phyloP scores from a whole-genome alignment of 2,797 vertebrate genomes.

The Poeciliopsis turneri region DNA sequence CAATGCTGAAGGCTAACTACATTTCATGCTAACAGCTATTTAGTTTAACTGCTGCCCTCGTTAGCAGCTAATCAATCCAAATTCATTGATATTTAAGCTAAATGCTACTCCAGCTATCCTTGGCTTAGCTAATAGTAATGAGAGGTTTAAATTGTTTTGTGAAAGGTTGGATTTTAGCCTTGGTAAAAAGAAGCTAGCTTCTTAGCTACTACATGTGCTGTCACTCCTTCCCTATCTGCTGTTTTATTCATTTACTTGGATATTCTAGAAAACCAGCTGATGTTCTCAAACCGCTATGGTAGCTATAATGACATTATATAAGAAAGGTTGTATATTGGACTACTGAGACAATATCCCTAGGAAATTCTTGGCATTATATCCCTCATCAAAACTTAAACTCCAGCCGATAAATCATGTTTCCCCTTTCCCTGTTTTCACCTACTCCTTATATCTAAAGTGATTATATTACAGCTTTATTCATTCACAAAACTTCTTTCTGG shows the following conservation, averaged over 20 bases:
- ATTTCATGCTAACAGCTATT: background rate
- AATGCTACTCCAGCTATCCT: background rate
- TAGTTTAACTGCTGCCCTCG: background rate
- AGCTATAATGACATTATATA: constrained; percentile 22
- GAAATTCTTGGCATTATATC: constrained; percentile 26
- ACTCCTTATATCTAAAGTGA: constrained; percentile 25
- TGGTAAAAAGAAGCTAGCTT: background rate
- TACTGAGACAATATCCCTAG: background rate
- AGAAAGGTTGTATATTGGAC: background rate
- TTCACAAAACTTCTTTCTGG: constrained; percentile 41
- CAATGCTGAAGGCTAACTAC: background rate
- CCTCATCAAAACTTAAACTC: constrained; percentile 32
- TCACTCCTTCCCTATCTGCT: background rate
- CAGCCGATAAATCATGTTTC: constrained; percentile 5
- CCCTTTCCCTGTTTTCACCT: constrained; percentile 18
- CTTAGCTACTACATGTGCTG: background rate
- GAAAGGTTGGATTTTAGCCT: background rate
- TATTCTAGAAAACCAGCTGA: background rate
- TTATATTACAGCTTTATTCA: constrained; percentile 30
- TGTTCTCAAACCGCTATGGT: constrained; percentile 22
- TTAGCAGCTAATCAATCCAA: background rate
- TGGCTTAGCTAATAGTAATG: background rate
- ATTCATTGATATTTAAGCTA: background rate
- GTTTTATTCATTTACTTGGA: background rate
- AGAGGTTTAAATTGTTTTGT: background rate